Conservation (phyloP, 2,797 vertebrate genomes). For the Delichon dasypus region DNA sequence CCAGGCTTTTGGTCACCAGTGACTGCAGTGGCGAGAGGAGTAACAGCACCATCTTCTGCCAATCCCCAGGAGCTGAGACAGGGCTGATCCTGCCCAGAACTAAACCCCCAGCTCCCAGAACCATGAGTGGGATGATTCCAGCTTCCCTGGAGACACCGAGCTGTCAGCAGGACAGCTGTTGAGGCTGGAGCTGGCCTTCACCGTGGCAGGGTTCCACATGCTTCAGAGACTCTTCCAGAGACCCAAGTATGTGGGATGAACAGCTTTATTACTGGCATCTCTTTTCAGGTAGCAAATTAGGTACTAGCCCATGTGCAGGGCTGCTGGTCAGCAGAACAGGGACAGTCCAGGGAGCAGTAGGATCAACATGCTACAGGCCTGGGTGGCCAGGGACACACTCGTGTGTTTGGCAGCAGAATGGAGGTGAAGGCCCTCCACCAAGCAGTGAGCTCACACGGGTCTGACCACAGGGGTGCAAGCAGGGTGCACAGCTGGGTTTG, state of each 20-base stretch:
- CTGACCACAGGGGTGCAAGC: background rate
- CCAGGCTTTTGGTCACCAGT: background rate
- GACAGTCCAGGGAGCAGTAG: background rate
- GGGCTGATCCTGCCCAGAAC: background rate
- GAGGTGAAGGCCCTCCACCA: background rate
- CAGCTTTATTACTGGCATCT: constrained; percentile 22
- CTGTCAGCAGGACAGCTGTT: background rate
- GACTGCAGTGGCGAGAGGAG: background rate
- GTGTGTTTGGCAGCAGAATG: background rate
- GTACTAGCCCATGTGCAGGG: background rate
- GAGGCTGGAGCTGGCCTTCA: rapidly evolving
- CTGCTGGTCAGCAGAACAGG: background rate
- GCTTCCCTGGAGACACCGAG: rapidly evolving
- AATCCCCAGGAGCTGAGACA: background rate
- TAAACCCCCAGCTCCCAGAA: background rate
- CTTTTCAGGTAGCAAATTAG: background rate
- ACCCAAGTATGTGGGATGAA: background rate
- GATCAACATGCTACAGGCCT: constrained; percentile 3
- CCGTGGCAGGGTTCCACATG: rapidly evolving
- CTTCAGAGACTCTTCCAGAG: background rate
- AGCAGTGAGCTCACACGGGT: background rate
- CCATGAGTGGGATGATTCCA: rapidly evolving
- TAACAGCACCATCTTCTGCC: constrained; percentile 42
- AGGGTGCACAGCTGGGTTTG: background rate
- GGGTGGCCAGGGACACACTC: background rate